A percentile compares a stretch with the other conserved stretches of the same genome.
Conservation (phyloP, 2,797 vertebrate species). For the Megaceryle alcyon region DNA sequence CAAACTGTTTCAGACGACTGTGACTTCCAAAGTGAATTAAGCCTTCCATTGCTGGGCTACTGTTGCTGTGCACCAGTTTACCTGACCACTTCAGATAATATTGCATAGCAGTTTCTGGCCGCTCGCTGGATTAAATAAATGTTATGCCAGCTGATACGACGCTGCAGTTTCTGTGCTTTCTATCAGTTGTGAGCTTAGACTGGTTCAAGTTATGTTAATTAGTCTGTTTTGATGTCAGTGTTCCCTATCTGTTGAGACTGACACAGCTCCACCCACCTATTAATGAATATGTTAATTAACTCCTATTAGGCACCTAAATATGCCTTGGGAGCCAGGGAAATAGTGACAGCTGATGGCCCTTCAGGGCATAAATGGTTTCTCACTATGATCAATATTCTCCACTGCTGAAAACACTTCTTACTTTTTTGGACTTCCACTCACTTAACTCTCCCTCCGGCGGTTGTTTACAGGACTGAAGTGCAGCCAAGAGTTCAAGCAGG, state of each 20-base stretch:
- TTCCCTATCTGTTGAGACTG: slow-evolving; percentile 17
- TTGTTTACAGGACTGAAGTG: slow-evolving; percentile 37
- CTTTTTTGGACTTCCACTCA: slow-evolving; percentile 40
- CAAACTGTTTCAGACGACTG: background rate
- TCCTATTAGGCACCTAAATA: background rate
- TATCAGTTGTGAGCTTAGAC: background rate
- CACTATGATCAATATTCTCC: slow-evolving; percentile 18
- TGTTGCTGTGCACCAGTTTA: background rate
- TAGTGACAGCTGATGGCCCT: slow-evolving; percentile 50
- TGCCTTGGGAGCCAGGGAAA: background rate
- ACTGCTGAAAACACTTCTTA: background rate
- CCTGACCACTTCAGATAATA: background rate
- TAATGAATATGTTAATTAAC: slow-evolving; percentile 54
- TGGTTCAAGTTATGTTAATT: slow-evolving; percentile 18
- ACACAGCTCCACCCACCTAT: slow-evolving; percentile 13
- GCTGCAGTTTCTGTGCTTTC: background rate
- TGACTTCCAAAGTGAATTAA: background rate
- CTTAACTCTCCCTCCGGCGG: background rate
- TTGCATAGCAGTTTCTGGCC: background rate
- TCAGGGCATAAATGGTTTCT: slow-evolving; percentile 42
- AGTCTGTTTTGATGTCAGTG: slow-evolving; percentile 19
- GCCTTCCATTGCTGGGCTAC: background rate
- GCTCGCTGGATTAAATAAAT: background rate
- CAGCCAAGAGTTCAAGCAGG: slow-evolving; percentile 33
- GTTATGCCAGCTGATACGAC: background rate